Evolutionary conservation across 2,888 invertebrate species (phyloP).

Genomic region (Epirrita christyi): DNA sequence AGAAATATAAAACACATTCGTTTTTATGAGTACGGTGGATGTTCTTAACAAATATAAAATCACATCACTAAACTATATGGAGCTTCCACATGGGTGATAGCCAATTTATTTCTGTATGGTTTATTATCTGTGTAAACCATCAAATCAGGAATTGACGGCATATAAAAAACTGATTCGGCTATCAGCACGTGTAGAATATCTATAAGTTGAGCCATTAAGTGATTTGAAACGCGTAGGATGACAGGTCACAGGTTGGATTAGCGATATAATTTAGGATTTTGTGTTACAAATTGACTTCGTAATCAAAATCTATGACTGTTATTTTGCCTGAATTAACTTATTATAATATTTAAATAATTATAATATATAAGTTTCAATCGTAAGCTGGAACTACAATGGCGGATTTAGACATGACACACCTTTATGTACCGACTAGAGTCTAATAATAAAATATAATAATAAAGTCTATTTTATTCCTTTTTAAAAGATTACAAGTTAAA

Average conservation of each 20-base stretch:
- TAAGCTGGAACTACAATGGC: conserved; percentile 4
- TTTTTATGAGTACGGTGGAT: conserved; percentile 31
- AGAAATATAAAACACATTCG: conserved; percentile 27
- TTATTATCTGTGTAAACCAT: too few relatives aligned
- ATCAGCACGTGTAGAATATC: neutral
- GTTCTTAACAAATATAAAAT: conserved; percentile 14
- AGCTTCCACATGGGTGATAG: too few relatives aligned
- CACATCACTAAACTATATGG: conserved; percentile 18
- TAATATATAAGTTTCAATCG: neutral
- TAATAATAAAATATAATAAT: too few relatives aligned
- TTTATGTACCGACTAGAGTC: neutral
- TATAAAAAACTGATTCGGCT: neutral
- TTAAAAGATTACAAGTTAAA: too few relatives aligned
- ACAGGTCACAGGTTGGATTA: conserved; percentile 21
- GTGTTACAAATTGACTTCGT: conserved; percentile 1
- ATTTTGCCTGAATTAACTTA: conserved; percentile 5
- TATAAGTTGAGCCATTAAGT: neutral
- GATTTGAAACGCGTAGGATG: conserved; percentile 14
- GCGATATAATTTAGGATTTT: conserved; percentile 18
- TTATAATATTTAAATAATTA: neutral
- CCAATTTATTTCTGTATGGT: too few relatives aligned
- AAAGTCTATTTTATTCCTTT: too few relatives aligned
- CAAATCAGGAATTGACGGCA: neutral
- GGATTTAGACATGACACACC: conserved; percentile 10
- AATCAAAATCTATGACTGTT: conserved; percentile 9